Evolutionary conservation across 1,140 invertebrate species (phyloP), one percentile per base, ranked within the genome.

Genomic region (Aphelenchoides avenae): DNA sequence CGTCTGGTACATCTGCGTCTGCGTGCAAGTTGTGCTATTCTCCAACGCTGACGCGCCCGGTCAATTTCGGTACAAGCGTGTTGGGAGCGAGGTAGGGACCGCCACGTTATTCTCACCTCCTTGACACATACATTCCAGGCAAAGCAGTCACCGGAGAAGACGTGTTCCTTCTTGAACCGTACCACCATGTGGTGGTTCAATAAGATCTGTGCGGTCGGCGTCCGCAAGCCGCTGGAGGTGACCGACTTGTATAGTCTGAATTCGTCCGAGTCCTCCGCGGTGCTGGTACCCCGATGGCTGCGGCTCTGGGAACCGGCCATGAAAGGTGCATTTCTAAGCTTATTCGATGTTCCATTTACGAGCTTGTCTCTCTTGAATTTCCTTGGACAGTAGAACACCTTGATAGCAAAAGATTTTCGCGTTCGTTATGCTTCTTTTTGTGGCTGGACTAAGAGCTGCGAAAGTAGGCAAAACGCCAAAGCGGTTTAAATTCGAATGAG

Each of bases 141-240:
- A 49, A 57, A 57, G 5, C 36, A 64, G 31, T 73, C 70, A 26
- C 67, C 71, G 5, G 72, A 74, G 48, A 76, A 51, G 7, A 18
- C 51, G 2, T 68, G 54, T 34, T 74, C 72, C 5, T 74, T 74
- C 34, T 15, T 76, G 1, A 75, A 64, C 41, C 59, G 72, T 11
- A 57, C 73, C 46, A 71, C 61, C 1, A 42, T 75, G 9, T 77
- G 71, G 74, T 75, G 72, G 72, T 75, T 77, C 60, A 77, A 72
- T 41, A 33, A 41, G 7, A 29, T 75, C 7, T 70, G 70, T 5
- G 52, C 64, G 26, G 27, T 64, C 9, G 73, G 73, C 6, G 40
- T 61, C 0, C 48, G 34, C 9, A 70, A 74, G 37, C 70, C 74
- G 37, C 41, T 75, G 5, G 69, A 69, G 47, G 39, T 75, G 7